These are phyloP conservation scores for Ladona fulva DNA, from an alignment of 1,140 invertebrate species.

Conservation along the genomic window DNA sequence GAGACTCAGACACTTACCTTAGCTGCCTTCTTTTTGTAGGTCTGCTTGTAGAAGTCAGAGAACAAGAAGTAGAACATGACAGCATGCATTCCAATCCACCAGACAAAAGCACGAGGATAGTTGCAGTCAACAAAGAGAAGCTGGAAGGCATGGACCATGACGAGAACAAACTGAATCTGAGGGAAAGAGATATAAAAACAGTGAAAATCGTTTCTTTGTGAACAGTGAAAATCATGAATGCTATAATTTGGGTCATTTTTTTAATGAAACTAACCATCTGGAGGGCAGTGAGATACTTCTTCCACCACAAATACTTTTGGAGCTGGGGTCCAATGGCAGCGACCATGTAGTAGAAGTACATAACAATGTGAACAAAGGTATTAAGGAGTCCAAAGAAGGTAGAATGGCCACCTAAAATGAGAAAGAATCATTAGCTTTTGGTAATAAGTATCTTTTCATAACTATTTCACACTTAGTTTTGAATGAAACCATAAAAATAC, in stretches of 20 bases:
- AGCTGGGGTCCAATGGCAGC: constrained; percentile 74
- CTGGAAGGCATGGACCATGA: constrained; percentile 74
- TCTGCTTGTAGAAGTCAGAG: constrained; percentile 61
- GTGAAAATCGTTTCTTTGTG: too few relatives aligned
- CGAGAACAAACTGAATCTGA: constrained; percentile 63
- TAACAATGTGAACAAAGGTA: constrained; percentile 80
- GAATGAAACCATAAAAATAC: not conserved
- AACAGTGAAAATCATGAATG: too few relatives aligned
- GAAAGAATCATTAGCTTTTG: constrained; percentile 13
- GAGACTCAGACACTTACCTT: not conserved
- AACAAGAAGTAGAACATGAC: constrained; percentile 72
- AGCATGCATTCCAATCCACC: constrained; percentile 64
- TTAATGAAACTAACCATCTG: constrained; percentile 67
- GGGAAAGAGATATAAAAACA: constrained; percentile 18
- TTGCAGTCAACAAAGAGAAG: constrained; percentile 77
- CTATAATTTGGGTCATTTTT: too few relatives aligned
- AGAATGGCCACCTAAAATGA: constrained; percentile 55
- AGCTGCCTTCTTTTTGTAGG: constrained; percentile 42
- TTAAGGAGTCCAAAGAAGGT: constrained; percentile 79
- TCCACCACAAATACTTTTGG: constrained; percentile 89
- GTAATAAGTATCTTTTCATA: too few relatives aligned
- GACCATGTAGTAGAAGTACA: constrained; percentile 86
- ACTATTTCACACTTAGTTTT: too few relatives aligned
- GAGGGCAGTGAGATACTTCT: constrained; percentile 78
- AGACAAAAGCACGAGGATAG: constrained; percentile 64